These are phyloP conservation scores for Platanista minor DNA, from an alignment of 2,113 vertebrate species.

Conservation along the genomic window DNA sequence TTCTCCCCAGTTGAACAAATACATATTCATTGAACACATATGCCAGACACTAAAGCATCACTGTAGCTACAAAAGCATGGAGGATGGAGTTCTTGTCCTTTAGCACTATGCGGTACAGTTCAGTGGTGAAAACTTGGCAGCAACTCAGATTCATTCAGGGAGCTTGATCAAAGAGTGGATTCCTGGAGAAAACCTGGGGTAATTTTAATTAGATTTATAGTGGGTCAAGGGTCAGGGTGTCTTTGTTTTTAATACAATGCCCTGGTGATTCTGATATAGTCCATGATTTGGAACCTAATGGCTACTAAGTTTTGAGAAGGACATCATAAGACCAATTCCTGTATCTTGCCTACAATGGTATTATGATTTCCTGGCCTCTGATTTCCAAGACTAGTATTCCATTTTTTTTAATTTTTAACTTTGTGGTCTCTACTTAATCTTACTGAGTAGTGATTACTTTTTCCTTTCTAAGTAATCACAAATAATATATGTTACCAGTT, in stretches of 20 bases:
- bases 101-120: not conserved
- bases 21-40: not conserved
- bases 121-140: not conserved
- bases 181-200: not conserved
- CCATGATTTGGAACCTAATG: not conserved
- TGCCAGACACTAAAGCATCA: not conserved
- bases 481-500: not conserved
- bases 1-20: not conserved
- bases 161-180: not conserved
- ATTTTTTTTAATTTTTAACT: not conserved
- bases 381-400: not conserved
- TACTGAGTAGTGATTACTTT: not conserved
- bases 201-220: not conserved
- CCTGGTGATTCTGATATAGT: not conserved
- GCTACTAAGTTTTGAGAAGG: not conserved
- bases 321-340: not conserved
- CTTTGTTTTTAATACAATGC: not conserved
- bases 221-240: not conserved
- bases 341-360: not conserved
- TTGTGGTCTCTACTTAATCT: not conserved
- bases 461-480: not conserved
- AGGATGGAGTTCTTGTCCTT: not conserved
- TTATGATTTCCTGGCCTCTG: not conserved
- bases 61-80: not conserved
- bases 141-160: not conserved